Evolutionary conservation across 53 echinoderm and acorn worm species (phyloP).

Genomic region (Holothuria leucospilota): DNA sequence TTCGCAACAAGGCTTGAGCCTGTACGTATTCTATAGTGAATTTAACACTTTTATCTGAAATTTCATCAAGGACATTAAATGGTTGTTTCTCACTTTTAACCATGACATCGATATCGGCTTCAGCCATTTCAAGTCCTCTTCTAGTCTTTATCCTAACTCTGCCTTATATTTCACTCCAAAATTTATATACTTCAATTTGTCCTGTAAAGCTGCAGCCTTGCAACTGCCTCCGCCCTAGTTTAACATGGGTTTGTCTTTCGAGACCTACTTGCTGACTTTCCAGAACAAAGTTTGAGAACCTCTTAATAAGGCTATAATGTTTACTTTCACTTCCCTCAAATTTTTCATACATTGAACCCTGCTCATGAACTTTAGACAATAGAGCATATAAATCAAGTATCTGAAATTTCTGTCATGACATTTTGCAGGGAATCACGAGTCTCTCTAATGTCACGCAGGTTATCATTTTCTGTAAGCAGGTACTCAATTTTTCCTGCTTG

Average conservation of each 20-base stretch:
- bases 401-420: too few relatives aligned
- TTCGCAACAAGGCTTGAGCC: too few relatives aligned
- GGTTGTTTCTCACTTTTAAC: background rate
- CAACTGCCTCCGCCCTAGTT: background rate
- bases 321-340: too few relatives aligned
- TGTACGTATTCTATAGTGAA: too few relatives aligned
- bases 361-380: too few relatives aligned
- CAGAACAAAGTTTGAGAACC: background rate
- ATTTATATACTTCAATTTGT: background rate
- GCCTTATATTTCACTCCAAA: background rate
- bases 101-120: background rate
- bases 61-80: too few relatives aligned
- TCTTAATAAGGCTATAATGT: background rate
- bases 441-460: too few relatives aligned
- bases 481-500: background rate
- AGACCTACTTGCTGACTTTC: background rate
- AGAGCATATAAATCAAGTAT: too few relatives aligned
- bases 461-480: background rate
- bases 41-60: too few relatives aligned
- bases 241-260: background rate
- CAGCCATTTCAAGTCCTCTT: background rate
- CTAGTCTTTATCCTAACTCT: background rate
- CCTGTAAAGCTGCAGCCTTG: constrained; percentile 1
- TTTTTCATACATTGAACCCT: too few relatives aligned
- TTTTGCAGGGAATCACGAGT: too few relatives aligned